Evolutionary conservation across 2,888 invertebrate genomes (phyloP), one percentile per base, ranked within the genome.

Genomic region (Drosophila limbata): DNA sequence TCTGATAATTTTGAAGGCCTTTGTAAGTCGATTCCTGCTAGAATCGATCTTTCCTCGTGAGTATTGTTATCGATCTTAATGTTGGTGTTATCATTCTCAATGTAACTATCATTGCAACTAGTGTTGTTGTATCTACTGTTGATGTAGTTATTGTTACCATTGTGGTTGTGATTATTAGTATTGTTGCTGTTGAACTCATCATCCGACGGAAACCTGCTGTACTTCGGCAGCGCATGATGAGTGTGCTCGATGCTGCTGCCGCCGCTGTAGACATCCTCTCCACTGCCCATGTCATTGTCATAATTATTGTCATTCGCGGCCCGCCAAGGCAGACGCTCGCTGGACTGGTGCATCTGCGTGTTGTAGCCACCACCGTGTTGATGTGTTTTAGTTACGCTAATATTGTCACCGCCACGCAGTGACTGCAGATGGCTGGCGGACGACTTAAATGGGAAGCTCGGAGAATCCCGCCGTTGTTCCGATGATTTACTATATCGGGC

Each of bases 211-310:
- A 19, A 21, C 8, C 48, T 40, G 50, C 44, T 68, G 31, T 57
- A 62, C 25, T 78, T 74, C 28, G 56, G 5, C 48, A 65, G 25
- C 2, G 39, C 39, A 4, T 60, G 33, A 1, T 59, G 67, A 3
- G 65, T 19, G 0, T 39, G 55, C 9, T 65, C 39, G 13, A 42
- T 45, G 33, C 1, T n/a, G 33, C 15, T 40, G n/a, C 5, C 13
- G 13, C 25, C 19, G 15, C 11, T 17, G 45, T 52, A 39, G 21
- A 2, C 10, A 50, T 37, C 10, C 15, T 77, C 60, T 13, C 53
- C 73, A 5, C 21, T 45, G 3, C 51, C 55, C 19, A 17, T 17
- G 11, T 42, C 13, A 21, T 37, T 9, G 28, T 31, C 35, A 21
- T 10, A 37, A 52, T n/a, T 31, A 15, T n/a, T 42, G 33, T 15